Evolutionary conservation across 2,888 invertebrate genomes (phyloP).

Genomic region (Exephanes ischioxanthus): DNA sequence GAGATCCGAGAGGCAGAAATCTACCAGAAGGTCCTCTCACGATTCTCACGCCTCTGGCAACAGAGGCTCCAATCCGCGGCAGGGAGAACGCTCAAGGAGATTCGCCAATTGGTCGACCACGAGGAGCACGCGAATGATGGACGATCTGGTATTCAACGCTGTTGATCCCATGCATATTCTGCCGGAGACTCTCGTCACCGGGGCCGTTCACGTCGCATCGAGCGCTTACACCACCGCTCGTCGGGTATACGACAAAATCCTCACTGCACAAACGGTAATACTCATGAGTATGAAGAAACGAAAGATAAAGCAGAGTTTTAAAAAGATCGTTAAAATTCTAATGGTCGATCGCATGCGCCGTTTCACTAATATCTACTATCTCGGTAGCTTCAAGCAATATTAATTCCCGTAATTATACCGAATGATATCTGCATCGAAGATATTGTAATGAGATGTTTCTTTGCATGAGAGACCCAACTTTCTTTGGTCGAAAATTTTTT

Average conservation of each 20-base stretch:
- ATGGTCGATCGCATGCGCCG: conserved; percentile 41
- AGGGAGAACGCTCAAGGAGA: neutral
- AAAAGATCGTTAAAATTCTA: conserved; percentile 18
- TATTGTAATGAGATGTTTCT: neutral
- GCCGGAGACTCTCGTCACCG: conserved; percentile 83
- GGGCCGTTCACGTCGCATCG: conserved; percentile 84
- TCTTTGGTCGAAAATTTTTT: neutral
- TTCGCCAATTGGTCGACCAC: conserved; percentile 29
- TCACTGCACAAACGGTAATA: conserved; percentile 72
- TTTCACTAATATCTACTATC: conserved; percentile 43
- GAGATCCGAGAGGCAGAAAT: neutral
- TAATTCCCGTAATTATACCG: neutral
- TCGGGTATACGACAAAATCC: conserved; percentile 84
- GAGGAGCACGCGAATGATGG: conserved; percentile 21
- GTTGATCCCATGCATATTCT: conserved; percentile 79
- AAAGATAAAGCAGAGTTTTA: conserved; percentile 40
- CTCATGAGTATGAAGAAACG: conserved; percentile 49
- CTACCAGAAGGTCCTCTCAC: conserved; percentile 31
- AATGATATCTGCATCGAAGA: neutral
- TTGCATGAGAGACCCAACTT: neutral
- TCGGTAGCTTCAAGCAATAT: conserved; percentile 46
- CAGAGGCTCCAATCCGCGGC: conserved; percentile 25
- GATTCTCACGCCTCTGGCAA: conserved; percentile 10
- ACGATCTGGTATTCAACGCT: conserved; percentile 47
- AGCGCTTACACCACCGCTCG: conserved; percentile 84